A percentile compares a stretch with the other conserved stretches of the same genome.
phyloP scores from a whole-genome alignment of 1,140 invertebrate genomes.

The Diorhabda carinulata region DNA sequence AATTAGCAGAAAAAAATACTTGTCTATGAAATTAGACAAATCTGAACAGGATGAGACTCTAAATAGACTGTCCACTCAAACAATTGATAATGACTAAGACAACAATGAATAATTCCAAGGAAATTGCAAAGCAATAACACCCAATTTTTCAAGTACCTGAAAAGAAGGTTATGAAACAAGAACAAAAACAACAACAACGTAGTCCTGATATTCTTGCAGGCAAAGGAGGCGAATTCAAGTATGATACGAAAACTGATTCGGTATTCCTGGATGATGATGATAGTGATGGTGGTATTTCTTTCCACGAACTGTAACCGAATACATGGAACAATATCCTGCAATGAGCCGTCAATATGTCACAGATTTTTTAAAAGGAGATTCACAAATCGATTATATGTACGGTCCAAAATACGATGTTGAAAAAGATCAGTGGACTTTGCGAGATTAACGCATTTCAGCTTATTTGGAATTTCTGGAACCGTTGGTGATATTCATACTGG shows the following conservation, averaged over 20 bases:
- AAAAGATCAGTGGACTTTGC: too few relatives aligned
- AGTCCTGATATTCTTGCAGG: too few relatives aligned
- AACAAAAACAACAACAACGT: too few relatives aligned
- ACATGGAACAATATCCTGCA: constrained; percentile 16
- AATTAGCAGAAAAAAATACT: constrained; percentile 16
- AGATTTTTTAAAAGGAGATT: not conserved
- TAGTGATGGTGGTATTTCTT: not conserved
- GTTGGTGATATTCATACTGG: too few relatives aligned
- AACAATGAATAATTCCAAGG: too few relatives aligned
- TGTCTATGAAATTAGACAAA: constrained; percentile 20
- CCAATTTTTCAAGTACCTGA: too few relatives aligned
- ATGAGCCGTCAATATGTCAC: not conserved
- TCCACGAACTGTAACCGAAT: not conserved
- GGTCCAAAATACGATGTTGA: constrained; percentile 14
- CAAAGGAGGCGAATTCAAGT: too few relatives aligned
- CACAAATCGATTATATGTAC: constrained; percentile 8
- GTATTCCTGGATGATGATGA: not conserved
- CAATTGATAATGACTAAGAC: not conserved
- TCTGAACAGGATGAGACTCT: constrained; percentile 18
- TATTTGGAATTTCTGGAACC: too few relatives aligned
- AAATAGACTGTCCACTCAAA: constrained; percentile 9
- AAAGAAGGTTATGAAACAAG: too few relatives aligned
- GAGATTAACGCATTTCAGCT: too few relatives aligned
- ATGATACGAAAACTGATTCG: too few relatives aligned
- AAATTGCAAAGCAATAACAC: too few relatives aligned